phyloP scores from a whole-genome alignment of 2,888 invertebrate species.

The Acleris emargana region DNA sequence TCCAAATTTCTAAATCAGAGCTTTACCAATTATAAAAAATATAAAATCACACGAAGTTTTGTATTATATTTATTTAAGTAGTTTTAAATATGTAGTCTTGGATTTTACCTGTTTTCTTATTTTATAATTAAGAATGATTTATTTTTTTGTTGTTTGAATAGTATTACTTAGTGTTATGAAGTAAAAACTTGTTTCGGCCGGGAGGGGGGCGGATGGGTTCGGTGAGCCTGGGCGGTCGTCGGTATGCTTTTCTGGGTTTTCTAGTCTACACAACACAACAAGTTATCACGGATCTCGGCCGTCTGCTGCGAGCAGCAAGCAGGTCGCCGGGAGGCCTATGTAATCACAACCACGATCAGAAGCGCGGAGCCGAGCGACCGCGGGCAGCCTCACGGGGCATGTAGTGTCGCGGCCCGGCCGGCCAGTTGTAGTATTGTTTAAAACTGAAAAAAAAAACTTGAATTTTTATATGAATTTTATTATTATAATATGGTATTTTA shows the following conservation, averaged over 20 bases:
- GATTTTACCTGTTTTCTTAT: constrained; percentile 61
- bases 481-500: constrained; percentile 82
- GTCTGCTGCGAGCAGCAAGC: neutral
- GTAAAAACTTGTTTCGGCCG: constrained; percentile 52
- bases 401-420: constrained; percentile 40
- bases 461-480: constrained; percentile 83
- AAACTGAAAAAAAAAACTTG: constrained; percentile 74
- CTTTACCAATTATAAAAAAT: constrained; percentile 57
- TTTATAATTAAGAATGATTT: constrained; percentile 63
- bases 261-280: constrained; percentile 17
- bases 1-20: constrained; percentile 63
- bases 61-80: constrained; percentile 39
- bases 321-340: neutral
- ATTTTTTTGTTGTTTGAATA: constrained; percentile 66
- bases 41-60: constrained; percentile 45
- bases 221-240: constrained; percentile 11
- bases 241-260: constrained; percentile 23
- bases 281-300: neutral
- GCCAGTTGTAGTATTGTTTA: constrained; percentile 68
- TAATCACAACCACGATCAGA: constrained; percentile 1
- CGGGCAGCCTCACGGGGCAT: neutral
- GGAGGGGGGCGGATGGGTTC: constrained; percentile 25
- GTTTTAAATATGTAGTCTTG: constrained; percentile 53
- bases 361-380: neutral
- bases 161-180: constrained; percentile 57